These are phyloP conservation scores for Oceanodroma leucorhoa DNA, from an alignment of 2,797 vertebrate genomes.

Conservation along the genomic window DNA sequence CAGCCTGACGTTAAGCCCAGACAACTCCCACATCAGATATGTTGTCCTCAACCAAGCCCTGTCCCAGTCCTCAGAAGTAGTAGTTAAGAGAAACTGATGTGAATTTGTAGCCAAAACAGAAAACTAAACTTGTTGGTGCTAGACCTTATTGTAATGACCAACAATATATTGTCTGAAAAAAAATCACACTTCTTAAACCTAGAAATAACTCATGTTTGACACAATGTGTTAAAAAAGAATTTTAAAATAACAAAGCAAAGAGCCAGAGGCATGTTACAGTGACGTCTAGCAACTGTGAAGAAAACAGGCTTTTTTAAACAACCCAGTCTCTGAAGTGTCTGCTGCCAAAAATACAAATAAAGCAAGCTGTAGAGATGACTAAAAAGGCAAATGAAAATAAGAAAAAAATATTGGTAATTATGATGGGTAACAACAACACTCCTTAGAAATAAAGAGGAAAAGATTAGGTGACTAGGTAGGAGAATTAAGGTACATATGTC, in stretches of 20 bases:
- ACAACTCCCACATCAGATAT: background rate
- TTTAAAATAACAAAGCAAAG: background rate
- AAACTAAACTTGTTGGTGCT: background rate
- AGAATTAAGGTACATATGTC: background rate
- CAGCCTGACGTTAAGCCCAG: background rate
- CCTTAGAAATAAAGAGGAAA: background rate
- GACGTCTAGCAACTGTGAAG: constrained; percentile 17
- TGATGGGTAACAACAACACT: background rate
- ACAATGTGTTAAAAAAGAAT: background rate
- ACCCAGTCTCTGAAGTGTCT: background rate
- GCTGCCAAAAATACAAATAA: background rate
- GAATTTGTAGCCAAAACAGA: background rate
- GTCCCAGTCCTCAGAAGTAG: background rate
- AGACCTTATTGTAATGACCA: background rate
- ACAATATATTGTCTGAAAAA: background rate
- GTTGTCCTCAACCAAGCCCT: background rate
- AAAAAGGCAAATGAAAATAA: background rate
- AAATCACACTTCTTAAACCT: background rate
- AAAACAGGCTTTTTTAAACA: background rate
- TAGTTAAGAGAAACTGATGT: background rate
- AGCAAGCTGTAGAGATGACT: background rate
- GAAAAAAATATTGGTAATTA: background rate
- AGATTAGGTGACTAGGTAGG: background rate
- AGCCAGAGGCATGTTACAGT: background rate
- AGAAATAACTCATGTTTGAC: background rate